Percentiles rank a stretch among this genome's conserved stretches.
Evolutionary conservation across 2,113 vertebrate genomes (phyloP).

Genomic region (Orientallactaga bullata): DNA sequence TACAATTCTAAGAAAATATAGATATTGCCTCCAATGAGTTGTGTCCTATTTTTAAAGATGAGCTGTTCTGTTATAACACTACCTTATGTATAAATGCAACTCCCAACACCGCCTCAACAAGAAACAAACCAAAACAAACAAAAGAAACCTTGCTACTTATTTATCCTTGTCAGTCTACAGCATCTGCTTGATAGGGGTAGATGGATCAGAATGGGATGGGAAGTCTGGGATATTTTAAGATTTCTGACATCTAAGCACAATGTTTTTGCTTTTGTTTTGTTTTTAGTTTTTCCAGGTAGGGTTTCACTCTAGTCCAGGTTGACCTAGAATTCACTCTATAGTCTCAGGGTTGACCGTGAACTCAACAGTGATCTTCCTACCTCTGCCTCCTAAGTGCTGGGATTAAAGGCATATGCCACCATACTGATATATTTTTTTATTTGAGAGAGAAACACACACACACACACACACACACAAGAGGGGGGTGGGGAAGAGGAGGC

Average conservation of each 20-base stretch:
- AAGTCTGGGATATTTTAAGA: neutral
- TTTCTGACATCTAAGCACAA: slow-evolving; percentile 58
- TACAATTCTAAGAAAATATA: neutral
- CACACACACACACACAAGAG: too few relatives aligned
- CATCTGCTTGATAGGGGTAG: neutral
- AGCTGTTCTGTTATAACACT: neutral
- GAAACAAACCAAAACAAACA: neutral
- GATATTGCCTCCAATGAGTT: slow-evolving; percentile 27
- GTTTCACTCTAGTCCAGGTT: too few relatives aligned
- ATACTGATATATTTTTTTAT: too few relatives aligned
- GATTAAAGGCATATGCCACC: too few relatives aligned
- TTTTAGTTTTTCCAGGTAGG: too few relatives aligned
- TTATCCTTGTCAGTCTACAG: neutral
- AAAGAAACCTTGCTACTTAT: slow-evolving; percentile 11
- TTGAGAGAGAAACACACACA: too few relatives aligned
- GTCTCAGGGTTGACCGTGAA: too few relatives aligned
- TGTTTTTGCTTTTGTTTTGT: neutral
- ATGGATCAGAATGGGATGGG: neutral
- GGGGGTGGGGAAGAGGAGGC: too few relatives aligned
- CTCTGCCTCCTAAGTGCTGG: too few relatives aligned
- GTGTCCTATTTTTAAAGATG: slow-evolving; percentile 40
- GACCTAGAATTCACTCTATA: too few relatives aligned
- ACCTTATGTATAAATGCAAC: neutral
- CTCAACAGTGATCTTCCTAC: too few relatives aligned
- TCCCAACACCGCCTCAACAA: neutral